phyloP scores from a whole-genome alignment of 2,888 invertebrate species.

The Leptinotarsa haldemani region DNA sequence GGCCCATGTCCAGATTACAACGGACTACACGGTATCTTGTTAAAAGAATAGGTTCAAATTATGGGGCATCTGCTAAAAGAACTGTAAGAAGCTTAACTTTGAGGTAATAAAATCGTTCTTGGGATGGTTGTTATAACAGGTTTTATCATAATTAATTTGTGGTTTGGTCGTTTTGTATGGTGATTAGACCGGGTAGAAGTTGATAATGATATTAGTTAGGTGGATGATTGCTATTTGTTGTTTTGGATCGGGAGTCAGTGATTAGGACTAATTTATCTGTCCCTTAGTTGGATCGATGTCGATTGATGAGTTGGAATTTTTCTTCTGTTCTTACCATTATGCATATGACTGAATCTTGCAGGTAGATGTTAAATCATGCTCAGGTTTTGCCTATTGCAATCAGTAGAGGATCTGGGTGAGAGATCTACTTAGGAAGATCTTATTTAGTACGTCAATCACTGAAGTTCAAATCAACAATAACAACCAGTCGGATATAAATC shows the following conservation, averaged over 20 bases:
- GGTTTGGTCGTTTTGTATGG: slow-evolving; percentile 43
- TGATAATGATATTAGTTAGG: slow-evolving; percentile 43
- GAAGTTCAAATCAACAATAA: too few relatives aligned
- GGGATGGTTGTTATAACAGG: slow-evolving; percentile 48
- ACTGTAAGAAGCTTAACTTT: slow-evolving; percentile 48
- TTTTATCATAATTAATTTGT: slow-evolving; percentile 50
- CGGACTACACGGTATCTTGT: slow-evolving; percentile 46
- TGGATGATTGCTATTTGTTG: slow-evolving; percentile 30
- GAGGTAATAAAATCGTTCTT: slow-evolving; percentile 47
- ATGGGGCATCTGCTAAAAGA: slow-evolving; percentile 46
- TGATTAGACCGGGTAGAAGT: slow-evolving; percentile 41
- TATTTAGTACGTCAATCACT: too few relatives aligned
- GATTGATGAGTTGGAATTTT: not conserved
- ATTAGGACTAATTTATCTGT: slow-evolving; percentile 8
- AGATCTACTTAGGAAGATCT: too few relatives aligned
- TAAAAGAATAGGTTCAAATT: slow-evolving; percentile 51
- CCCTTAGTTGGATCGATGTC: not conserved
- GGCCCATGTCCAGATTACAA: slow-evolving; percentile 32
- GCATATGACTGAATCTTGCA: not conserved
- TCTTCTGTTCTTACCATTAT: not conserved
- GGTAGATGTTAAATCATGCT: not conserved
- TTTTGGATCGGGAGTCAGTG: slow-evolving; percentile 1
- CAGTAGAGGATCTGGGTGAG: too few relatives aligned
- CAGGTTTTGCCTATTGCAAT: too few relatives aligned
- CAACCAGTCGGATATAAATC: too few relatives aligned